These are phyloP conservation scores for Nilaparvata lugens DNA, from an alignment of 1,140 invertebrate species.

Conservation along the genomic window DNA sequence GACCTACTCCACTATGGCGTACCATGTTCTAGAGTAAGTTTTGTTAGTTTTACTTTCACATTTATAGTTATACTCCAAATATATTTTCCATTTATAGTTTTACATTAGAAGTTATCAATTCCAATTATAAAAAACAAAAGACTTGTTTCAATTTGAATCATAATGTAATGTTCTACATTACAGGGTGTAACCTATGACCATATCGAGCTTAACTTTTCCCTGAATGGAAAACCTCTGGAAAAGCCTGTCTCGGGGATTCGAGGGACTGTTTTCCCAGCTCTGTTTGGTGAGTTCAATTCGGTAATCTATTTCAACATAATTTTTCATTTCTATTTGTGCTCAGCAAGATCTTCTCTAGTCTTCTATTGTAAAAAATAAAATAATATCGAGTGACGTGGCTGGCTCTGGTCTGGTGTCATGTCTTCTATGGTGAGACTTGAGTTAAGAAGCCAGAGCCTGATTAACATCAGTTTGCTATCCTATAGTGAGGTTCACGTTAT, in stretches of 20 bases:
- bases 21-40: no score
- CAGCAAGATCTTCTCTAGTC: no score
- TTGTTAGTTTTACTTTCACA: no score
- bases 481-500: no score
- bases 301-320: constrained; percentile 16
- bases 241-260: constrained; percentile 79
- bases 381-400: no score
- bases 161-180: constrained; percentile 28
- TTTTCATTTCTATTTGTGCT: constrained; percentile 8
- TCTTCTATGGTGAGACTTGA: no score
- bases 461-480: no score
- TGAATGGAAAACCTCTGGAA: constrained; percentile 84
- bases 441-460: no score
- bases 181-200: constrained; percentile 92
- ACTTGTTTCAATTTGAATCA: not conserved
- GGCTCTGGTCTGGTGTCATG: no score
- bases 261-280: constrained; percentile 83
- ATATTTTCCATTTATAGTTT: not conserved
- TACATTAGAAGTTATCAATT: not conserved
- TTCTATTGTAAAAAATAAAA: no score
- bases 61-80: no score
- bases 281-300: constrained; percentile 67
- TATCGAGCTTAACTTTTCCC: constrained; percentile 90
- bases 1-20: no score
- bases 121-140: constrained; percentile 8